Conservation (phyloP, 2,797 vertebrate genomes). For the Bryconaethiops microstoma region DNA sequence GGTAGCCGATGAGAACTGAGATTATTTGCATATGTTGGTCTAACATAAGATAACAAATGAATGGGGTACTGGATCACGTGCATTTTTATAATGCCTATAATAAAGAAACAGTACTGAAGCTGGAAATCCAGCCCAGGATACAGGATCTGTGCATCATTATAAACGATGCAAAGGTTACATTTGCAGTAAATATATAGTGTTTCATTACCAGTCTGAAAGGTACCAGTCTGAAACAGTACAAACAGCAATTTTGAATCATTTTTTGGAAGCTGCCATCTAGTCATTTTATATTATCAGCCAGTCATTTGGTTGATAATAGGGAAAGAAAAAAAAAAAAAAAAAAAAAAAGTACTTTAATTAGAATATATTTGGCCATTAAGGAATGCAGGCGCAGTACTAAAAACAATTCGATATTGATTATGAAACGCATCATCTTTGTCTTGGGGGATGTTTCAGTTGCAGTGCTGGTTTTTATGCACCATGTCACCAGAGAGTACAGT, state of each 20-base stretch:
- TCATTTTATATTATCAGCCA: too few relatives aligned
- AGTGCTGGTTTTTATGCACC: slow-evolving; percentile 12
- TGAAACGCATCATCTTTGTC: slow-evolving; percentile 32
- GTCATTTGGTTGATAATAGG: neutral
- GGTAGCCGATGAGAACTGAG: too few relatives aligned
- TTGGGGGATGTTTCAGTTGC: neutral
- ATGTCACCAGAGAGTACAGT: slow-evolving; percentile 24
- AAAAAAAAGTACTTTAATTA: slow-evolving; percentile 50
- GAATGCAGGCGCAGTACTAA: slow-evolving; percentile 34
- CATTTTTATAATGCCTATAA: too few relatives aligned
- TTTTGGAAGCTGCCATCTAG: neutral
- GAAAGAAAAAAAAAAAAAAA: slow-evolving; percentile 23
- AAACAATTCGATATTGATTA: slow-evolving; percentile 58
- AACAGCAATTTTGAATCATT: neutral
- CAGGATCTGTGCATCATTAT: neutral
- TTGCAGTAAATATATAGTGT: neutral
- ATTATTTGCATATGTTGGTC: too few relatives aligned
- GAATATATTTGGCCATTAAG: slow-evolving; percentile 39
- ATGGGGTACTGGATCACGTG: too few relatives aligned
- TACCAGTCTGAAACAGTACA: neutral
- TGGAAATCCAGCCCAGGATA: neutral
- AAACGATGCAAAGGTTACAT: neutral
- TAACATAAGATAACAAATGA: too few relatives aligned
- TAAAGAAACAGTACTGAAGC: too few relatives aligned
- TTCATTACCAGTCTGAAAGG: neutral